Conservation (phyloP, 2,797 vertebrate genomes). For the Dipus sagitta region DNA sequence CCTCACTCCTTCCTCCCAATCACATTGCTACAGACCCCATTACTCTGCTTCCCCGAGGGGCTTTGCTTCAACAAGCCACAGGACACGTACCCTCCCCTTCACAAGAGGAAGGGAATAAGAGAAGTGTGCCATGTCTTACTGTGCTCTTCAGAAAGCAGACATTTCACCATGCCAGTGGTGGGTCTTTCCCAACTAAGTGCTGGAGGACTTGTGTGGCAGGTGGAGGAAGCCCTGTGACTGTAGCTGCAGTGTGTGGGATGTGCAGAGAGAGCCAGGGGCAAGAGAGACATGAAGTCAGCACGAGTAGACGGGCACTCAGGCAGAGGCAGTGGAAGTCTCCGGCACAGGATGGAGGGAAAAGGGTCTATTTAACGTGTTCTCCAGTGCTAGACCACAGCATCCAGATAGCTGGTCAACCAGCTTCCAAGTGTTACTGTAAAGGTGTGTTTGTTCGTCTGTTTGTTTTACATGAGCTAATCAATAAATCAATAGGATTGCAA, state of each 20-base stretch:
- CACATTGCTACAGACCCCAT: neutral
- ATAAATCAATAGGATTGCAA: neutral
- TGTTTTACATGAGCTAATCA: too few relatives aligned
- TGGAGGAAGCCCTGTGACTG: neutral
- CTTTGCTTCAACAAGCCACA: neutral
- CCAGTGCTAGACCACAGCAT: neutral
- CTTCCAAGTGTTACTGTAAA: neutral
- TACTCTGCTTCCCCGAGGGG: neutral
- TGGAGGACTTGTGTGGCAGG: too few relatives aligned
- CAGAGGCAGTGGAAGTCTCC: neutral
- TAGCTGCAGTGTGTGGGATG: neutral
- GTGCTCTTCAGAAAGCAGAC: neutral
- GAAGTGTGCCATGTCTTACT: neutral
- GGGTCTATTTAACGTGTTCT: neutral
- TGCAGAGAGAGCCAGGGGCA: neutral
- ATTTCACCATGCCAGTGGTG: neutral
- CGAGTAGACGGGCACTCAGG: neutral
- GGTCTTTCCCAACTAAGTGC: neutral
- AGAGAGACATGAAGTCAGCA: rapidly evolving
- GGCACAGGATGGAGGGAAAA: neutral
- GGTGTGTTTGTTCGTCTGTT: too few relatives aligned
- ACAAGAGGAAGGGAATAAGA: too few relatives aligned
- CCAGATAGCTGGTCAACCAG: neutral
- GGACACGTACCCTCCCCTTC: neutral
- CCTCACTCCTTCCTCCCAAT: neutral